Conservation (phyloP, 2,888 invertebrate species). For the Mythimna impura region DNA sequence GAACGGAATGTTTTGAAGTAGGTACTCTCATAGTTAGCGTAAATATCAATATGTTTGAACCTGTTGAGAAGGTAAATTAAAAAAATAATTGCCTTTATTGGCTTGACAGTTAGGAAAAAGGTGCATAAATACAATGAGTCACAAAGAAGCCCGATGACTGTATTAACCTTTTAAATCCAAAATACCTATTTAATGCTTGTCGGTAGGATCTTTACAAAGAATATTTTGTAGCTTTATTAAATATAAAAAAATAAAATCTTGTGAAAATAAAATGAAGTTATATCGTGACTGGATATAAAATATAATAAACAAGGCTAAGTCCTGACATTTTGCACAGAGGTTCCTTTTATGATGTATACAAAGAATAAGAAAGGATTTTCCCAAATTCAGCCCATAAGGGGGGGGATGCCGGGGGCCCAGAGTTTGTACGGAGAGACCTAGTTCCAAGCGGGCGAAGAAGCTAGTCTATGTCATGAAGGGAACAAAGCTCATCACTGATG, state of each 20-base stretch:
- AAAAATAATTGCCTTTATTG: background rate
- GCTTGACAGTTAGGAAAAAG: conserved; percentile 10
- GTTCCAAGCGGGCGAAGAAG: no score
- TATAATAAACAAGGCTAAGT: conserved; percentile 4
- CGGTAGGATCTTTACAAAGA: background rate
- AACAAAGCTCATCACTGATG: background rate
- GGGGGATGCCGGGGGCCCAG: no score
- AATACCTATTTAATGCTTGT: background rate
- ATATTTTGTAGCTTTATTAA: background rate
- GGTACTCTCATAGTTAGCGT: background rate
- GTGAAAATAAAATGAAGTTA: background rate
- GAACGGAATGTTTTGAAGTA: conserved; percentile 12
- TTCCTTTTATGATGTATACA: no score
- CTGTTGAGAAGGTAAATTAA: background rate
- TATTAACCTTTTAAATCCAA: conserved; percentile 9
- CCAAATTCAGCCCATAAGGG: no score
- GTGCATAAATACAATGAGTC: conserved; percentile 32
- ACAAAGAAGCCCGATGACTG: conserved; percentile 47
- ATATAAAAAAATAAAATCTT: background rate
- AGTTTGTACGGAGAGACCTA: no score
- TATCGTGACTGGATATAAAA: background rate
- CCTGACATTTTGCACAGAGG: no score
- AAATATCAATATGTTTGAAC: background rate
- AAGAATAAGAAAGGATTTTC: no score
- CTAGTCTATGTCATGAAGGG: background rate